Evolutionary conservation across 1,140 invertebrate species (phyloP).

Genomic region (Calosoma granatense): DNA sequence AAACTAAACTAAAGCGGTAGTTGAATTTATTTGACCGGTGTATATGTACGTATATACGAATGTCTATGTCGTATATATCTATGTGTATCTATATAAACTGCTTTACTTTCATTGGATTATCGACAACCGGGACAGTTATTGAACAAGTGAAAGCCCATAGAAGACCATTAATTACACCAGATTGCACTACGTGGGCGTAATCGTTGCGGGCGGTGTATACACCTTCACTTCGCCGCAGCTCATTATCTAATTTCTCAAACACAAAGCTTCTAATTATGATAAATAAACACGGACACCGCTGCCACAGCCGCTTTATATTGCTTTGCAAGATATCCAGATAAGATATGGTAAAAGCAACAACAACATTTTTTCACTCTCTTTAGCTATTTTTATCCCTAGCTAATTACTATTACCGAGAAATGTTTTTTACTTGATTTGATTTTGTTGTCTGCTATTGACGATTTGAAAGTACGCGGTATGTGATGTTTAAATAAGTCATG

Average conservation of each 20-base stretch:
- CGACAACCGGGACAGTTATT: background rate
- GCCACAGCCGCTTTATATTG: background rate
- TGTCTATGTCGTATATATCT: background rate
- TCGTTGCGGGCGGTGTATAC: background rate
- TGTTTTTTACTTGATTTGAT: background rate
- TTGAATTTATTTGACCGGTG: too few species aligned
- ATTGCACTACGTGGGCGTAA: background rate
- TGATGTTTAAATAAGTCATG: too few species aligned
- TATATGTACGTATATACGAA: too few species aligned
- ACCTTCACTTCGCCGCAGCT: background rate
- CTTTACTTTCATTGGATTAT: background rate
- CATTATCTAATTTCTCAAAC: background rate
- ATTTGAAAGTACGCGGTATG: background rate
- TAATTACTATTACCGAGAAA: background rate
- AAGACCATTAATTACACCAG: background rate
- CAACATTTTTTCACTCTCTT: background rate
- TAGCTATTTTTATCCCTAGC: background rate
- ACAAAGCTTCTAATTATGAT: background rate
- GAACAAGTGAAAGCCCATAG: background rate
- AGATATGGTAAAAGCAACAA: background rate
- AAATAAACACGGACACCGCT: background rate
- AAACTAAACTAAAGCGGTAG: too few species aligned
- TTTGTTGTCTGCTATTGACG: background rate
- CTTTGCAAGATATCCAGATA: background rate
- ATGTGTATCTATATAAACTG: background rate